Conservation (phyloP, 2,113 vertebrate species). For the Pedetes capensis region DNA sequence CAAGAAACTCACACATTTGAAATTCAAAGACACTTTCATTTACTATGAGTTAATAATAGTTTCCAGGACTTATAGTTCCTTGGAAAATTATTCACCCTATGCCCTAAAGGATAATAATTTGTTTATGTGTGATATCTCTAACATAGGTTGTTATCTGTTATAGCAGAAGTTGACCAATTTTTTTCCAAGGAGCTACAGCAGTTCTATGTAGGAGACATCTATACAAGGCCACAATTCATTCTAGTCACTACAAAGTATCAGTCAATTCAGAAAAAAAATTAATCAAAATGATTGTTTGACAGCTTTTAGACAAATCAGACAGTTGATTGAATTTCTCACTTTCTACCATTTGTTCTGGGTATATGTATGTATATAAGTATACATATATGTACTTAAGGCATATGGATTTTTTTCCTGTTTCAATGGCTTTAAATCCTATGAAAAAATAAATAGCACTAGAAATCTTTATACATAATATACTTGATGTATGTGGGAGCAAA, state of each 20-base stretch:
- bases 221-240: slow-evolving; percentile 25
- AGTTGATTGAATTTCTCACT: slow-evolving; percentile 33
- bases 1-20: slow-evolving; percentile 46
- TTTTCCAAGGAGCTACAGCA: slow-evolving; percentile 24
- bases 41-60: slow-evolving; percentile 35
- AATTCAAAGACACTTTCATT: slow-evolving; percentile 57
- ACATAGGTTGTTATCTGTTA: slow-evolving; percentile 45
- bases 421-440: neutral
- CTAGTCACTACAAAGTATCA: slow-evolving; percentile 45
- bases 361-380: neutral
- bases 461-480: neutral
- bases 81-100: slow-evolving; percentile 51
- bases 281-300: slow-evolving; percentile 65
- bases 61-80: neutral
- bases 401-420: slow-evolving; percentile 8
- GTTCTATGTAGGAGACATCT: slow-evolving; percentile 1
- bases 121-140: slow-evolving; percentile 28
- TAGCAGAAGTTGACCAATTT: slow-evolving; percentile 51
- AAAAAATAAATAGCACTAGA: neutral
- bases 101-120: slow-evolving; percentile 59
- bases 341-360: slow-evolving; percentile 48
- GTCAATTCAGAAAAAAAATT: slow-evolving; percentile 57
- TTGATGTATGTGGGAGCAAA: neutral
- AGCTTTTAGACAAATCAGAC: slow-evolving; percentile 53
- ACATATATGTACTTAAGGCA: neutral